Evolutionary conservation across 92 coral and sea anemone species (phyloP), one percentile per base, ranked within the genome.

Genomic region (Siderastrea radians): DNA sequence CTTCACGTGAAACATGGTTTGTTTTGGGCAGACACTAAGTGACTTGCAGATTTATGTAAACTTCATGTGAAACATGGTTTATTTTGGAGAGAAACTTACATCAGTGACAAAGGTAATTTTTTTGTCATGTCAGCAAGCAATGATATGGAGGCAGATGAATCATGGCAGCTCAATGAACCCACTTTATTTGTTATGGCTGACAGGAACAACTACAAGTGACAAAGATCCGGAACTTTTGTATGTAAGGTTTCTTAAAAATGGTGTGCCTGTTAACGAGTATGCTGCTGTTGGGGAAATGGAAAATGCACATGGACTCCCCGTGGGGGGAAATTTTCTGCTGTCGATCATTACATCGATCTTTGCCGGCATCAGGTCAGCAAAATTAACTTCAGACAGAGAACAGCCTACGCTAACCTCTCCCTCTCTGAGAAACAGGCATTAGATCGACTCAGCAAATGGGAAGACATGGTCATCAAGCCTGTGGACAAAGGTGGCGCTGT

Each of bases 161-260:
- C 73, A 68, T 3, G 58, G 73, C 83, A 59, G 72, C 11, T 68
- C 3, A 68, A 68, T 68, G 7, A 68, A 13, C 50, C 7, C 50
- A 10, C 73, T 84, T 69, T 74, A 59, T 62, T 62, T 78, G 52
- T 84, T 8, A 70, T 75, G 60, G 66, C 85, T 44, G 90, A 86
- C 79, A 85, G 90, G 88, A 13, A 84, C 88, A 57, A 87, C 80
- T 52, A 49, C 86, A 77, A 86, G 90, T 64, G 67, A 58, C 60
- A 86, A 81, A n/a, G 90, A 78, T 19, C 77, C 38, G 7, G 66
- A 86, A 69, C 51, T 86, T 45, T 53, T 77, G 43, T 84, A 84
- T 57, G 60, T 84, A 26, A 53, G 79, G 19, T 74, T 73, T 60
- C 57, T 84, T 47, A 50, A 62, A 45, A 17, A 84, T 57, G 86